phyloP scores from a whole-genome alignment of 2,888 invertebrate genomes.

The Drosophila sordidapex region DNA sequence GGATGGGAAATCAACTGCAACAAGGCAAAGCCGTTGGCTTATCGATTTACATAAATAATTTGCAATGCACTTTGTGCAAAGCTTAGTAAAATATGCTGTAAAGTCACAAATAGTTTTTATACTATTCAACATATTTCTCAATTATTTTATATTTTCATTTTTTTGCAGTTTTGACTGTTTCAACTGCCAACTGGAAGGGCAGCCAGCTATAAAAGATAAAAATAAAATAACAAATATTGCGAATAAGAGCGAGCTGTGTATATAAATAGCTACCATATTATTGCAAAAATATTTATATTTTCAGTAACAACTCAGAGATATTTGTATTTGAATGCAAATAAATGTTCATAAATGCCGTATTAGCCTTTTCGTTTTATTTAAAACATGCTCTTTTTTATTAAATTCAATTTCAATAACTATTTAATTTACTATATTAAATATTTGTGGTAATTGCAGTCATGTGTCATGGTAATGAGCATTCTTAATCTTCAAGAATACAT shows the following conservation, averaged over 20 bases:
- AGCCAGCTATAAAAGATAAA: slow-evolving; percentile 39
- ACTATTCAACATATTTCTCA: background rate
- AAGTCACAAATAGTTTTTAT: background rate
- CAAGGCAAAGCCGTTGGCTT: background rate
- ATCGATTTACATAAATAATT: background rate
- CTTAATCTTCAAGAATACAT: background rate
- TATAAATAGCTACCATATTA: background rate
- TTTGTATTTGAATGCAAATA: background rate
- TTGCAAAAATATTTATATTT: background rate
- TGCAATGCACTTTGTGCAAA: background rate
- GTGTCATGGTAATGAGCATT: background rate
- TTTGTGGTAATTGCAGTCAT: background rate
- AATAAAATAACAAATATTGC: slow-evolving; percentile 20
- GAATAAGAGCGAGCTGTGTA: background rate
- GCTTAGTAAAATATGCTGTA: background rate
- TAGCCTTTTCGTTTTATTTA: background rate
- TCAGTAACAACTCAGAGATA: background rate
- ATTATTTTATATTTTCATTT: background rate
- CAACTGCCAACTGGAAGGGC: slow-evolving; percentile 50
- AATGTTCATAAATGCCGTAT: background rate
- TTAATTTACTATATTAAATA: background rate
- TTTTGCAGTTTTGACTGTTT: slow-evolving; percentile 34
- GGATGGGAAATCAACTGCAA: slow-evolving; percentile 34
- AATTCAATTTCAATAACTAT: background rate
- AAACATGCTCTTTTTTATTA: background rate